Base-by-base conservation (phyloP, 2,888 invertebrate genomes). In the Argynnis bischoffii region DNA sequence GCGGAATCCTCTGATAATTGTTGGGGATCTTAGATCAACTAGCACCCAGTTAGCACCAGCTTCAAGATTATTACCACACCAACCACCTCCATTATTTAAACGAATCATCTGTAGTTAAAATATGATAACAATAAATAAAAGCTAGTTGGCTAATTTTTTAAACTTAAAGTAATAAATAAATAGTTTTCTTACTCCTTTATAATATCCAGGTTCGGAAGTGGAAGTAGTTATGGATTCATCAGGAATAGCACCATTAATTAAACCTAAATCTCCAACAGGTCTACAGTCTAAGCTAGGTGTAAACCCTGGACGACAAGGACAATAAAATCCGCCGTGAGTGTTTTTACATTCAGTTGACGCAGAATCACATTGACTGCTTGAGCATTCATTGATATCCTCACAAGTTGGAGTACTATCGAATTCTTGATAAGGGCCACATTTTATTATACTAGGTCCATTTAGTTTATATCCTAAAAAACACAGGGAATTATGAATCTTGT, bases 311-410 rank as follows among this genome's bases (percentile, higher is more conserved):
- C 95, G 94, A 80, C 98, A 98, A 76, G 97, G 97, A 81, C 98
- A 98, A 77, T 95, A 96, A 90, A 98, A 98, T 21, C 97, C 96
- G 54, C 98, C 98, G 56, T 96, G 95, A 6, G 96, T 96, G 81
- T 98, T 98, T 75, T 95, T 95, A 83, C 98, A 98, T 84, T 98
- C 97, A 0, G 98, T 98, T 0, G 98, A 98, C 0, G 97, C 96
- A 31, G 96, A 90, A 81, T 98, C 98, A 84, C 98, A 98, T 84
- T 98, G 98, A 69, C 96, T 97, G 74, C 95, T 96, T 5, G 95
- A 93, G 84, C 98, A 98, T 89, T 98, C 98, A 79, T 98, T 98
- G 71, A 98, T 96, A 83, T 98, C 98, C 92, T 98, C 97, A 81
- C 98, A 98, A 70, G 95, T 95, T 1, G 98, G 98, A 56, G 97